Conservation (phyloP, 2,888 invertebrate species). For the Galeopsomyia nigrocyanea region DNA sequence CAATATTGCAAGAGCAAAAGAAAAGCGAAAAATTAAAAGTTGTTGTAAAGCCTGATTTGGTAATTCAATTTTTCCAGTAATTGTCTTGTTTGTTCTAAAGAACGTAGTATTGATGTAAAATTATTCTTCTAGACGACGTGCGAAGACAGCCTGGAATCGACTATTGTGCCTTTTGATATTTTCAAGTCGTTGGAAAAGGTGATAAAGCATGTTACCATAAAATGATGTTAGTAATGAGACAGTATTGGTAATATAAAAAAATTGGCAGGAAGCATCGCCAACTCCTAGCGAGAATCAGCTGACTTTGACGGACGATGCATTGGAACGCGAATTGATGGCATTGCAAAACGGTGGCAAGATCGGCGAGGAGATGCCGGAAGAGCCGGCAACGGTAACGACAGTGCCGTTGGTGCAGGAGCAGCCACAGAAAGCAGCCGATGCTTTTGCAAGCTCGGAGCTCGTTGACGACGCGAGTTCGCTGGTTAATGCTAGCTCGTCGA, state of each 20-base stretch:
- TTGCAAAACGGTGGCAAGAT: conserved; percentile 27
- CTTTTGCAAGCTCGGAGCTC: no score
- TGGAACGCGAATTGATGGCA: neutral
- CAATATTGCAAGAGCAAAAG: conserved; percentile 81
- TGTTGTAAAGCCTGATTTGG: conserved; percentile 53
- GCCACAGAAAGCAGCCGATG: no score
- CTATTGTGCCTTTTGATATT: conserved; percentile 36
- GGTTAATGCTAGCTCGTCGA: conserved; percentile 34
- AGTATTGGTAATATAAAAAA: neutral
- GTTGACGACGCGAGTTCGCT: no score
- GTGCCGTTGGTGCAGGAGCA: no score
- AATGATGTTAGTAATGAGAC: no score
- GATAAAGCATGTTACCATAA: conserved; percentile 1
- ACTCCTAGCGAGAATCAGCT: neutral
- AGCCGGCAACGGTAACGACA: no score
- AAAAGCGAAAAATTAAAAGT: conserved; percentile 68
- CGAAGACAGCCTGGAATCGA: conserved; percentile 29
- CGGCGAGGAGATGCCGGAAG: neutral
- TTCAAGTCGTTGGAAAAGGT: conserved; percentile 14
- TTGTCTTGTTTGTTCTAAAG: neutral
- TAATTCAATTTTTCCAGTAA: conserved; percentile 36
- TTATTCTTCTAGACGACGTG: conserved; percentile 20
- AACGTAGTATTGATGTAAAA: neutral
- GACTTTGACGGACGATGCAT: no score
- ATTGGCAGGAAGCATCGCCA: neutral